These are phyloP conservation scores for Dendropsophus ebraccatus DNA, from an alignment of 2,113 vertebrate genomes.

Conservation along the genomic window DNA sequence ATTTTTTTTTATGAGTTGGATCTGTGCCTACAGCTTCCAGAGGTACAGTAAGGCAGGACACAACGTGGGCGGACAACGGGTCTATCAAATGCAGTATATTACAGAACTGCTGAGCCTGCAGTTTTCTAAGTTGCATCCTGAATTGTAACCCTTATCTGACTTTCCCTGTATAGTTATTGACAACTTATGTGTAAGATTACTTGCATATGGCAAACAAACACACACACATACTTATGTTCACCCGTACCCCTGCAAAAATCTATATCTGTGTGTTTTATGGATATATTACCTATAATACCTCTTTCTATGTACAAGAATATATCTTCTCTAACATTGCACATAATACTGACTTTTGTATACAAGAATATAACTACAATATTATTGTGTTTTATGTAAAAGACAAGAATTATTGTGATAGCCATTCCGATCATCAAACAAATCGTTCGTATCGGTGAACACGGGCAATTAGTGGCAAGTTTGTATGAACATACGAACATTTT, in stretches of 20 bases:
- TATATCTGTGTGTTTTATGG: no score
- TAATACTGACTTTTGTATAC: not conserved
- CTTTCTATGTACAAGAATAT: no score
- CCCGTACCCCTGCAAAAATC: no score
- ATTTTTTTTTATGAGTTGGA: slow-evolving; percentile 7
- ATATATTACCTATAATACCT: no score
- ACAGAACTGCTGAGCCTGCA: slow-evolving; percentile 32
- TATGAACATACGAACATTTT: no score
- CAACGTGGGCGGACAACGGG: slow-evolving; percentile 13
- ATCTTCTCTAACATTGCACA: no score
- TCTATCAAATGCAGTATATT: not conserved
- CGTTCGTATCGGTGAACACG: no score
- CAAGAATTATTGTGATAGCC: not conserved
- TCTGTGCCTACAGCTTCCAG: slow-evolving; percentile 15
- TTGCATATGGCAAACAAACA: not conserved
- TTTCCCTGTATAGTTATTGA: not conserved
- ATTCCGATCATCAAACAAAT: no score
- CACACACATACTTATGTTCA: not conserved
- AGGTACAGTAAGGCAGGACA: slow-evolving; percentile 37
- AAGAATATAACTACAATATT: slow-evolving; percentile 17
- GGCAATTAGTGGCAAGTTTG: no score
- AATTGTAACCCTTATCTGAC: slow-evolving; percentile 13
- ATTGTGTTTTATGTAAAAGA: not conserved
- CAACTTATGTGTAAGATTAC: not conserved
- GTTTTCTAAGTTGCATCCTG: not conserved